A percentile compares a stretch with the other conserved stretches of the same genome.
Conservation (phyloP, 1,140 invertebrate species). For the Trichonephila clavata region DNA sequence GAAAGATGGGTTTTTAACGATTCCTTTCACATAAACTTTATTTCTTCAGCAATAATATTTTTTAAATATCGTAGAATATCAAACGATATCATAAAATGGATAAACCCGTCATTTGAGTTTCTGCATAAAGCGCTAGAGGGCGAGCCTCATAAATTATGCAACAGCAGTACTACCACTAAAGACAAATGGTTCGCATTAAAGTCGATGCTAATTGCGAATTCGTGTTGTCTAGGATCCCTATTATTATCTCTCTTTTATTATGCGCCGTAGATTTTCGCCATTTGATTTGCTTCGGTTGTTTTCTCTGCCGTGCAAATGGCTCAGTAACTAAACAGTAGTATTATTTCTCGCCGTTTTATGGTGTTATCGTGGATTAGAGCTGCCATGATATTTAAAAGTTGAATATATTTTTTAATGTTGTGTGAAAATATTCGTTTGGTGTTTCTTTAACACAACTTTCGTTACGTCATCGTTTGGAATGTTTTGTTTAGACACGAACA, state of each 20-base stretch:
- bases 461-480: not conserved
- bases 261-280: slow-evolving; percentile 74
- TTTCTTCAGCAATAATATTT: slow-evolving; percentile 63
- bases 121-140: slow-evolving; percentile 42
- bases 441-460: not conserved
- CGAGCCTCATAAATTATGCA: slow-evolving; percentile 75
- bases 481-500: not conserved
- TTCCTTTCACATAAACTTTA: slow-evolving; percentile 65
- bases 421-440: not conserved
- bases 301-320: not conserved
- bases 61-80: slow-evolving; percentile 64
- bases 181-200: slow-evolving; percentile 76
- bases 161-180: slow-evolving; percentile 73
- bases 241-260: slow-evolving; percentile 76
- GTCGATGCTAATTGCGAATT: slow-evolving; percentile 76
- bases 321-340: slow-evolving; percentile 59
- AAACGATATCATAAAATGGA: slow-evolving; percentile 68
- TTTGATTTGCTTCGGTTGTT: slow-evolving; percentile 66
- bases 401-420: slow-evolving; percentile 13
- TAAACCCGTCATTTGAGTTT: slow-evolving; percentile 50
- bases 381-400: not conserved
- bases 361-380: not conserved
- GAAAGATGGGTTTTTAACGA: slow-evolving; percentile 69
- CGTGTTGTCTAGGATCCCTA: slow-evolving; percentile 74
- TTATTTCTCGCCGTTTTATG: slow-evolving; percentile 36